Percentiles rank a stretch among this genome's conserved stretches.
These are phyloP conservation scores for Pungitius pungitius DNA, from an alignment of 2,113 vertebrate species.

Conservation along the genomic window DNA sequence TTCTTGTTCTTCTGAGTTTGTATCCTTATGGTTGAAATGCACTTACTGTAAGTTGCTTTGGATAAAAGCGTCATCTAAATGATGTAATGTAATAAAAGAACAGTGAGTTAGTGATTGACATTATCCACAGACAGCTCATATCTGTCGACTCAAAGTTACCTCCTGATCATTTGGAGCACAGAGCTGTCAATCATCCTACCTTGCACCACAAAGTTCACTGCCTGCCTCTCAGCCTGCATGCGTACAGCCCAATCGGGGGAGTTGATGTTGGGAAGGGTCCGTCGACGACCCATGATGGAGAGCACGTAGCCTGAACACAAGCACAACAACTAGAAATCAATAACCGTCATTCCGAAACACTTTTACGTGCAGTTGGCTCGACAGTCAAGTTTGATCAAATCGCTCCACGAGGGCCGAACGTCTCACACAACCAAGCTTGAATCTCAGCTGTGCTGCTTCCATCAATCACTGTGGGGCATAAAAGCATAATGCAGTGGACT, in stretches of 20 bases:
- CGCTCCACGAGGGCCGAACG: not conserved
- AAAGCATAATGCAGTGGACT: not conserved
- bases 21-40: too few relatives aligned
- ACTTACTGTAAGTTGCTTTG: too few relatives aligned
- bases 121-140: not conserved
- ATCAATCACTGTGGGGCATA: too few relatives aligned
- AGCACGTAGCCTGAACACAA: slow-evolving; percentile 82
- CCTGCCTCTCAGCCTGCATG: slow-evolving; percentile 91
- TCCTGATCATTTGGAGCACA: not conserved
- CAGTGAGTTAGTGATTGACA: not conserved
- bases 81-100: too few relatives aligned
- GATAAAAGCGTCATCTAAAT: too few relatives aligned
- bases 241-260: slow-evolving; percentile 81
- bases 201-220: slow-evolving; percentile 94
- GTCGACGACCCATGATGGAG: slow-evolving; percentile 89
- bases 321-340: not conserved
- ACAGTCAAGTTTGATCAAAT: not conserved
- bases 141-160: not conserved
- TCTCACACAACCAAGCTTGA: not conserved
- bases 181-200: slow-evolving; percentile 71
- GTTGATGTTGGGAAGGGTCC: slow-evolving; percentile 84
- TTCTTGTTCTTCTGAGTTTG: too few relatives aligned
- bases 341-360: not conserved
- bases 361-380: not conserved
- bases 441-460: not conserved